Evolutionary conservation across 2,888 invertebrate species (phyloP), one percentile per base, ranked within the genome.

Genomic region (Orthosia cruda): DNA sequence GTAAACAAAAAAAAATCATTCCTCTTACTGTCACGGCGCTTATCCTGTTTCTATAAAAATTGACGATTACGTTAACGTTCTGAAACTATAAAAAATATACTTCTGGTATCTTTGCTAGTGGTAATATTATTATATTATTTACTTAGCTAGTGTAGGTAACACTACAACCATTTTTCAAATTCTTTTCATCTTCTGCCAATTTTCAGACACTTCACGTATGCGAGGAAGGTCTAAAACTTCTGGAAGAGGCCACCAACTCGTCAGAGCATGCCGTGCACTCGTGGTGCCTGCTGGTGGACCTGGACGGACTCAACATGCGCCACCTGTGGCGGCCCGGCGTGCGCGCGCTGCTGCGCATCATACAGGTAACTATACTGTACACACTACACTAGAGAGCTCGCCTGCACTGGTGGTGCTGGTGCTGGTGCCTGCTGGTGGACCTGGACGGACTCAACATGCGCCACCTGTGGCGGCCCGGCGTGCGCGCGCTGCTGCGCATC

Each of bases 241-340:
- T 99, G 85, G 99, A 99, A 90, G 98, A 99, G 93, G 99, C 99
- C 3, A 99, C 99, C 0, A 97, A 97, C 66, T 95, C 97, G n/a
- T 96, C 97, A n/a, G 98, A 98, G 59, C 98, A 98, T 90, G 99
- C 99, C 2, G 97, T 99, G 49, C 98, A 98, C 66, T 98, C 98
- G 65, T 99, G 99, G 99, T 98, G 98, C 77, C 97, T 99, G 86
- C 97, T 99, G 73, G 98, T 99, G 49, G 99, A 99, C 96, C 97
- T 99, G 88, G 99, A 99, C 93, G 99, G 99, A 0, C 97, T 99
- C 69, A 99, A 99, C 94, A 99, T 99, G 99, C 97, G 99, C 4
- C 99, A 99, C 95, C 97, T 99, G 78, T 99, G 99, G 99, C 96
- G 99, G 84, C 99, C 99, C 0, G 99, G 99, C 40, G 98, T 99